Evolutionary conservation across 2,113 vertebrate species (phyloP).

Genomic region (Corvus cornix): DNA sequence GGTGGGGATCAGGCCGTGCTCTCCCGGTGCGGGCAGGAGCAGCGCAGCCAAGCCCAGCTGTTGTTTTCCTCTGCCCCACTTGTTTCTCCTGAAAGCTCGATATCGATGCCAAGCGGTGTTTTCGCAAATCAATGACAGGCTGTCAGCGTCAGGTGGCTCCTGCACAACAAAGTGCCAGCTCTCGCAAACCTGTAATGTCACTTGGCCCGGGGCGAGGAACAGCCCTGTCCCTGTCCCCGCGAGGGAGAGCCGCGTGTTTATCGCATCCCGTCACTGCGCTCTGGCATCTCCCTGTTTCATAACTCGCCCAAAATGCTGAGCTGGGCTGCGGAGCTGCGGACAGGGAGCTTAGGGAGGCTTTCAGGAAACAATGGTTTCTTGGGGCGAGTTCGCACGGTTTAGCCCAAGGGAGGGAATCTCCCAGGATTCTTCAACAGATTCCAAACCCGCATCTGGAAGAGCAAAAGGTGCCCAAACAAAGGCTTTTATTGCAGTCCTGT

Average conservation of each 20-base stretch:
- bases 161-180: slow-evolving; percentile 39
- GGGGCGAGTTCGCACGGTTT: not conserved
- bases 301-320: slow-evolving; percentile 21
- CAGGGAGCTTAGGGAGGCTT: not conserved
- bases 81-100: slow-evolving; percentile 30
- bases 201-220: slow-evolving; percentile 1
- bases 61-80: slow-evolving; percentile 29
- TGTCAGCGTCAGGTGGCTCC: slow-evolving; percentile 48
- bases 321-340: not conserved
- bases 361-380: slow-evolving; percentile 5
- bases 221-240: slow-evolving; percentile 19
- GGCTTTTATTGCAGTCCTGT: not conserved
- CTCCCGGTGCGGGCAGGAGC: not conserved
- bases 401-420: slow-evolving; percentile 8
- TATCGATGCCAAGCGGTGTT: slow-evolving; percentile 47
- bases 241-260: slow-evolving; percentile 22
- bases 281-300: slow-evolving; percentile 39
- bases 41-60: not conserved
- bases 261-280: slow-evolving; percentile 10
- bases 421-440: not conserved
- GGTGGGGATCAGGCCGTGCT: not conserved
- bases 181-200: slow-evolving; percentile 53
- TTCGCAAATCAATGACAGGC: slow-evolving; percentile 58
- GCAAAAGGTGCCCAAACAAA: not conserved
- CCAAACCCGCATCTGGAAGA: not conserved